A percentile compares a stretch with the other conserved stretches of the same genome.
These are phyloP conservation scores for Pogonocichla stellata DNA, from an alignment of 2,113 vertebrate genomes.

Conservation along the genomic window DNA sequence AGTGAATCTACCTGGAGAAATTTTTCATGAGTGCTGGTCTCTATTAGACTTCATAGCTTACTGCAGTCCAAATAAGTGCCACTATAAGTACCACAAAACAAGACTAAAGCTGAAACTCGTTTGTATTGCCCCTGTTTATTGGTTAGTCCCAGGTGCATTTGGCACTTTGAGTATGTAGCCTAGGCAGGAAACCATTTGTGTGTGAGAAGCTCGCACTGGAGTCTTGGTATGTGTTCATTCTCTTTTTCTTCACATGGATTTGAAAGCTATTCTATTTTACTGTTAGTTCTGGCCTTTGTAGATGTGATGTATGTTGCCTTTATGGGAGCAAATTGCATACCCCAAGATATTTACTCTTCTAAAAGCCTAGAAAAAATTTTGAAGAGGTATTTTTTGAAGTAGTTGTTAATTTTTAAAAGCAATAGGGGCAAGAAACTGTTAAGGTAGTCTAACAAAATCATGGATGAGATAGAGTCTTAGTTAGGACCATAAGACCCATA, in stretches of 20 bases:
- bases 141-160: not conserved
- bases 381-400: not conserved
- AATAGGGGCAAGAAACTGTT: not conserved
- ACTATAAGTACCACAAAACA: not conserved
- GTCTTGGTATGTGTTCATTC: fast-evolving
- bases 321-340: not conserved
- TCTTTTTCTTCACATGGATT: not conserved
- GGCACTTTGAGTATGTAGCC: not conserved
- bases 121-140: not conserved
- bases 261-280: not conserved
- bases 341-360: not conserved
- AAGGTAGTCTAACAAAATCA: not conserved
- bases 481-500: not conserved
- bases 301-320: not conserved
- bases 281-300: not conserved
- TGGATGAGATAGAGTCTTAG: not conserved
- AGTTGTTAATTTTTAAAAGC: not conserved
- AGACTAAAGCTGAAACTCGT: not conserved
- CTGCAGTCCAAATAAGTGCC: not conserved
- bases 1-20: not conserved
- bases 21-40: not conserved
- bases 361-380: not conserved
- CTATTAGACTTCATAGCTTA: not conserved
- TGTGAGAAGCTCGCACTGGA: not conserved
- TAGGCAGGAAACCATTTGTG: not conserved